These are phyloP conservation scores for Vesta saturnalis DNA, from an alignment of 2,888 invertebrate genomes.

Conservation along the genomic window DNA sequence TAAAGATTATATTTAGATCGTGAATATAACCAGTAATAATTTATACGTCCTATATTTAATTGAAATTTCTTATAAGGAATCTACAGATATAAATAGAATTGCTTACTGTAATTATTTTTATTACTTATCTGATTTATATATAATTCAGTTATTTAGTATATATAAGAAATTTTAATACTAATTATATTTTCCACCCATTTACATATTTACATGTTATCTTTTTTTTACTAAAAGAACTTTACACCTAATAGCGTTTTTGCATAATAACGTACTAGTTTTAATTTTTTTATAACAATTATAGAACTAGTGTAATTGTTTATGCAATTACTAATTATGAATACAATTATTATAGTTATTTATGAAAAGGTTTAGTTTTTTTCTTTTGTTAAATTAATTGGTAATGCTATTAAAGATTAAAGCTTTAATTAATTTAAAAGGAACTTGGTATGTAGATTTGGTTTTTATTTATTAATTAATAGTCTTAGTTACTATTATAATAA, in stretches of 20 bases:
- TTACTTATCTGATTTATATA: slow-evolving; percentile 32
- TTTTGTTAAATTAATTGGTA: background rate
- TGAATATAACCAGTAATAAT: slow-evolving; percentile 31
- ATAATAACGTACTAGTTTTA: too few relatives aligned
- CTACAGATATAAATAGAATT: slow-evolving; percentile 32
- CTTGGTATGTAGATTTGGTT: too few relatives aligned
- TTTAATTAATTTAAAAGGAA: too few relatives aligned
- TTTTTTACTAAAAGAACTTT: too few relatives aligned
- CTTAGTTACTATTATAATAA: too few relatives aligned
- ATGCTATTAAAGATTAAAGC: too few relatives aligned
- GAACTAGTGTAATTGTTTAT: background rate
- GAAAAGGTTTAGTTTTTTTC: background rate
- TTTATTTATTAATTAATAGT: too few relatives aligned
- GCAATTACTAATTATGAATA: background rate
- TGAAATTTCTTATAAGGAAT: slow-evolving; percentile 33
- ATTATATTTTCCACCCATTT: slow-evolving; percentile 5
- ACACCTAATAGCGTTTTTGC: too few relatives aligned
- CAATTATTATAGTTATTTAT: too few relatives aligned
- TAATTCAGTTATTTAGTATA: slow-evolving; percentile 26
- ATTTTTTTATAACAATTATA: background rate
- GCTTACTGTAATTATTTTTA: slow-evolving; percentile 36
- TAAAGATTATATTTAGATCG: slow-evolving; percentile 27
- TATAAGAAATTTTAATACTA: slow-evolving; percentile 21
- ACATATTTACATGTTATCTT: too few relatives aligned
- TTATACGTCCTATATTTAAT: slow-evolving; percentile 29